Evolutionary conservation across 2,888 invertebrate genomes (phyloP).

Genomic region (Gortyna flavago): DNA sequence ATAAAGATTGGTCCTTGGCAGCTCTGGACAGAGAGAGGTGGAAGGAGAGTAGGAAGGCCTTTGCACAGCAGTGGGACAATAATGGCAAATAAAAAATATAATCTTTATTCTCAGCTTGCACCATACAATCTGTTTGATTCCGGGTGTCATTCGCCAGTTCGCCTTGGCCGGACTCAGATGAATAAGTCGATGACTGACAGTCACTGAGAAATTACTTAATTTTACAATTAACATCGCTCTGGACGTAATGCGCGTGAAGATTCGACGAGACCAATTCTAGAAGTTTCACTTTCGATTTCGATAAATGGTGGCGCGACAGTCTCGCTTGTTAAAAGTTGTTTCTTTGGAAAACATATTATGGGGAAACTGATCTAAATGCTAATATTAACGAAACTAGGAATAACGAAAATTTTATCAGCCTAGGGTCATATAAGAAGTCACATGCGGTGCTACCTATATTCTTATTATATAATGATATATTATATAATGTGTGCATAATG

Average conservation of each 20-base stretch:
- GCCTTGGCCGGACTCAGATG: constrained; percentile 69
- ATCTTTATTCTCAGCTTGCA: constrained; percentile 33
- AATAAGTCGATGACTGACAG: constrained; percentile 63
- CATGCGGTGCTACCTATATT: neutral
- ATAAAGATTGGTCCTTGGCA: neutral
- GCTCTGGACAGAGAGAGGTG: neutral
- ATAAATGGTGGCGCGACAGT: constrained; percentile 9
- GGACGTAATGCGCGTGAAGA: constrained; percentile 60
- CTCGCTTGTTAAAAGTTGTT: neutral
- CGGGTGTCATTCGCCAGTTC: constrained; percentile 66
- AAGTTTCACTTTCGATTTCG: constrained; percentile 58
- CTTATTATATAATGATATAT: too few relatives aligned
- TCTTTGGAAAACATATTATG: neutral
- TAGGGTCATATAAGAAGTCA: too few relatives aligned
- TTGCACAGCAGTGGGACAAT: neutral
- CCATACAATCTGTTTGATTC: constrained; percentile 58
- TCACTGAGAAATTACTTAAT: constrained; percentile 72
- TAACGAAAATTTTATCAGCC: too few relatives aligned
- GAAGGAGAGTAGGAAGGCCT: neutral
- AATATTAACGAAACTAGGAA: too few relatives aligned
- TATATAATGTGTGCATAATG: too few relatives aligned
- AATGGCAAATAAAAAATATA: neutral
- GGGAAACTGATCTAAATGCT: neutral
- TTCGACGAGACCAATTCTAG: constrained; percentile 50
- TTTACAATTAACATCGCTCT: constrained; percentile 67